These are phyloP conservation scores for Pogona vitticeps DNA, from an alignment of 2,113 vertebrate species.

Conservation along the genomic window DNA sequence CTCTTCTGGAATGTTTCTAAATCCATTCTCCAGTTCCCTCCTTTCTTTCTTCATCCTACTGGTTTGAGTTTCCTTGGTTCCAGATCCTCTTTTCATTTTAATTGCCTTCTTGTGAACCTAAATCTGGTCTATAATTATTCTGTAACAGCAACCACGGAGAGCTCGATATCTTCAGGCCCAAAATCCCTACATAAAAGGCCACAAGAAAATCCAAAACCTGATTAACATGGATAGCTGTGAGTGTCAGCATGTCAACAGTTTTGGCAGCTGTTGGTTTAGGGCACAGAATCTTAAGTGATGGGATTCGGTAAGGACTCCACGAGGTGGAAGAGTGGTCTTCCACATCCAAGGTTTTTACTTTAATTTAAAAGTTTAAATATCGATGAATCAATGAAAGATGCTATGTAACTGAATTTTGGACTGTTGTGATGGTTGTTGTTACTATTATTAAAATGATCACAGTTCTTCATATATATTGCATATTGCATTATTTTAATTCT, in stretches of 20 bases:
- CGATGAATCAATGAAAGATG: neutral
- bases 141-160: neutral
- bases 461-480: too few species aligned
- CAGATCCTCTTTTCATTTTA: neutral
- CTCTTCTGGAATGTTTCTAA: too few species aligned
- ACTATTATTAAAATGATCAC: too few species aligned
- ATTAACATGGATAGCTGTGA: slow-evolving; percentile 1
- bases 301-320: neutral
- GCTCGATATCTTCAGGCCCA: neutral
- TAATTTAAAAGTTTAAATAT: neutral
- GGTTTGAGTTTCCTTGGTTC: too few species aligned
- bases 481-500: too few species aligned
- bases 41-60: too few species aligned
- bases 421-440: too few species aligned
- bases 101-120: neutral
- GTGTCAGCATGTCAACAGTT: neutral
- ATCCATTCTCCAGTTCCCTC: too few species aligned
- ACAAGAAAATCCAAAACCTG: neutral
- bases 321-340: neutral
- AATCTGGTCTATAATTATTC: slow-evolving; percentile 7
- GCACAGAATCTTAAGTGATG: slow-evolving; percentile 1
- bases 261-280: neutral
- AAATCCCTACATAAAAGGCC: neutral
- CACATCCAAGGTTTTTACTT: neutral
- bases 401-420: neutral